Base-by-base conservation (phyloP, 2,113 vertebrate genomes). In the Erinaceus europaeus region DNA sequence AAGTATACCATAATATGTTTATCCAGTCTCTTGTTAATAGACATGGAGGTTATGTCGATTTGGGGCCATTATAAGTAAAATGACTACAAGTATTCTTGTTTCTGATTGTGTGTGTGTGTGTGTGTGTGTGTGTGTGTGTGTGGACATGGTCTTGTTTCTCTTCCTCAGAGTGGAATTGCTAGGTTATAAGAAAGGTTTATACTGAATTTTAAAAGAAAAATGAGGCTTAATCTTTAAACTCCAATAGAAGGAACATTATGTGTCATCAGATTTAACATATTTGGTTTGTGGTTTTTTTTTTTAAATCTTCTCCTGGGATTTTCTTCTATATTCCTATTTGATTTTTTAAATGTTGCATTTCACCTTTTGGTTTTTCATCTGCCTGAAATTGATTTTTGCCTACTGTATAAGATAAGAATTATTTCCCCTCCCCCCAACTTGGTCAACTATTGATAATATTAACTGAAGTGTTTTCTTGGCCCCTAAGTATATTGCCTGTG, bases 291-390 rank as follows among this genome's bases (percentile, higher is more conserved):
- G 9, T 44, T 75, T 80, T 17, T 67, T 25, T 50, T 67, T 72
- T 64, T 75, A n/a, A 42, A 87, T 68, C 14, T 34, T 71, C 84
- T 86, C 69, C 65, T 78, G 4, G 29, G 71, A 57, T 46, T 42
- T 92, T 72, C 71, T 48, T 42, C 36, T 62, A 0, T 9, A 38
- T 36, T 90, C 57, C 27, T 38, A 38, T 52, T 20, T 62, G 52
- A n/a, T 86, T 29, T 71, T 79, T 86, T 73, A 57, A 86, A 55
- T 23, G 53, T 84, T 36, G 13, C 18, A 23, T 93, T 79, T 84
- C 21, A 52, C 3, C 40, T 64, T 64, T 61, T 23, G n/a, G 17
- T 65, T 73, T 83, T 59, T 23, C 29, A 38, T 84, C 80, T 78
- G 3, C 6, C 23, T 42, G 27, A 52, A 69, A 50, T 50, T 57